Evolutionary conservation across 53 echinoderm and acorn worm genomes (phyloP).

Genomic region (Luidia sarsii): DNA sequence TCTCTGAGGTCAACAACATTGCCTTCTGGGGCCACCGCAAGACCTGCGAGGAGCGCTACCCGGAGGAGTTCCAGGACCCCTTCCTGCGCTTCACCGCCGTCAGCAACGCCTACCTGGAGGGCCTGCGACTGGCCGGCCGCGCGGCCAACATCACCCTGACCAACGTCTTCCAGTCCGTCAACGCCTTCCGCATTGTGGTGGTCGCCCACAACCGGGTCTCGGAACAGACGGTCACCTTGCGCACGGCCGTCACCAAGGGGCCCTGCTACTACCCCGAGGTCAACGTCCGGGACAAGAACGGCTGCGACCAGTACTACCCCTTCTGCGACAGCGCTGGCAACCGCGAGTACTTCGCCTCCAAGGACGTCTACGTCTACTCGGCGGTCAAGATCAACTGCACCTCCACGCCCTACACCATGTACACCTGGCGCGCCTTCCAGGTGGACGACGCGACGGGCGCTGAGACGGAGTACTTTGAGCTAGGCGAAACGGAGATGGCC

Average conservation of each 20-base stretch:
- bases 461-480: slow-evolving; percentile 72
- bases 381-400: slow-evolving; percentile 81
- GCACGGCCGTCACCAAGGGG: slow-evolving; percentile 83
- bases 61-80: slow-evolving; percentile 51
- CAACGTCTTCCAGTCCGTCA: slow-evolving; percentile 75
- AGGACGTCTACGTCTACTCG: slow-evolving; percentile 77
- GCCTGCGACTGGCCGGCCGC: slow-evolving; percentile 52
- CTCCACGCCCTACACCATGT: slow-evolving; percentile 75
- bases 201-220: slow-evolving; percentile 81
- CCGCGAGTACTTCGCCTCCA: slow-evolving; percentile 78
- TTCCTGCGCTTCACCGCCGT: slow-evolving; percentile 76
- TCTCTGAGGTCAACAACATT: slow-evolving; percentile 68
- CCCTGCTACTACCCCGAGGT: slow-evolving; percentile 86
- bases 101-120: slow-evolving; percentile 71
- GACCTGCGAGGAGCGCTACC: slow-evolving; percentile 64
- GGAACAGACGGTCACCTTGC: slow-evolving; percentile 38
- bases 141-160: slow-evolving; percentile 74
- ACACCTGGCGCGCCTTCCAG: slow-evolving; percentile 79
- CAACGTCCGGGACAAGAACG: slow-evolving; percentile 64
- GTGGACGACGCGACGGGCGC: slow-evolving; percentile 50
- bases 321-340: slow-evolving; percentile 76
- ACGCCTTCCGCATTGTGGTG: slow-evolving; percentile 56
- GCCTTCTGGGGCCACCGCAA: slow-evolving; percentile 77
- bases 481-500: slow-evolving; percentile 76
- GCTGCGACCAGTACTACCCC: slow-evolving; percentile 81